These are phyloP conservation scores for Tachina fera DNA, from an alignment of 2,888 invertebrate genomes.

Conservation along the genomic window DNA sequence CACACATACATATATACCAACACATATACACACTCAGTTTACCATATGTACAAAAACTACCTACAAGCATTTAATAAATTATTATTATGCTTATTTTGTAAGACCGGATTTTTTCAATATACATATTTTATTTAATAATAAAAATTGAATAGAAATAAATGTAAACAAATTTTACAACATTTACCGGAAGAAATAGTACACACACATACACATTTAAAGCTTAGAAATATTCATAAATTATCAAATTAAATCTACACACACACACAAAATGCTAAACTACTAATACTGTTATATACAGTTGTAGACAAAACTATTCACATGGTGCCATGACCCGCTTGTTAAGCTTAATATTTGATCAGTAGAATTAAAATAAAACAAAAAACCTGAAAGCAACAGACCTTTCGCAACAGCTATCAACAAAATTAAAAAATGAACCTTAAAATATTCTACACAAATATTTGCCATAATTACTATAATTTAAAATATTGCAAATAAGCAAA, in stretches of 20 bases:
- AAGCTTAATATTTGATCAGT: too few relatives aligned
- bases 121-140: slow-evolving; percentile 38
- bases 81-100: slow-evolving; percentile 35
- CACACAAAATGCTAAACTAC: not conserved
- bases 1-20: not conserved
- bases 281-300: not conserved
- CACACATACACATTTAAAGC: not conserved
- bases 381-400: too few relatives aligned
- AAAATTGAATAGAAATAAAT: slow-evolving; percentile 49
- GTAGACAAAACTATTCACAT: not conserved
- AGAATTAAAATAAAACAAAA: too few relatives aligned
- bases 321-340: too few relatives aligned
- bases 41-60: not conserved
- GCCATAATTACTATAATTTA: too few relatives aligned
- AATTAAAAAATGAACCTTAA: too few relatives aligned
- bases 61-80: slow-evolving; percentile 15
- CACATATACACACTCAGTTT: not conserved
- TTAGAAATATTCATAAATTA: slow-evolving; percentile 15
- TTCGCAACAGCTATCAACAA: too few relatives aligned
- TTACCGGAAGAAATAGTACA: slow-evolving; percentile 43
- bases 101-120: slow-evolving; percentile 45
- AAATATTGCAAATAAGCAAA: too few relatives aligned
- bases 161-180: slow-evolving; percentile 33
- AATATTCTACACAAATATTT: too few relatives aligned
- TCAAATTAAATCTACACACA: not conserved